Evolutionary conservation across 2,113 vertebrate genomes (phyloP), one percentile per base, ranked within the genome.

Genomic region (Pandion haliaetus): DNA sequence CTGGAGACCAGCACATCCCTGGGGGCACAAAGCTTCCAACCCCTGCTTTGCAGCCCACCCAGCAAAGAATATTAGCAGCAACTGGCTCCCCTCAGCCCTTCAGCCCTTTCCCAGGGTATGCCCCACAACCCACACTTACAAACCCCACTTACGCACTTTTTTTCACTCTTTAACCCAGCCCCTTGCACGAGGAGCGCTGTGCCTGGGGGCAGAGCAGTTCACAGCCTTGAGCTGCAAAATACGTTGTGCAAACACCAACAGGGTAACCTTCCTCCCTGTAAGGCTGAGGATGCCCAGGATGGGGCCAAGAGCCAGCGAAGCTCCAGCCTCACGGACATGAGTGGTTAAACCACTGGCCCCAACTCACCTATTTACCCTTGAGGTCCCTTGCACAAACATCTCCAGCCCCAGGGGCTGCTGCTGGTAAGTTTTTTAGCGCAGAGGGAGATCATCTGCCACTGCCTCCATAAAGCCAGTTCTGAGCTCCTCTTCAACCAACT

Each of bases 201-300:
- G 57, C 47, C 40, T 58, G 71, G 11, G 20, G 29, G 11, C 36
- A 71, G 67, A 54, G 66, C 66, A 18, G 28, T 20, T 93, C 5
- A 1, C 58, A 80, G 65, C 47, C 52, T 40, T 16, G 25, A 71
- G 58, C 88, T 82, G 59, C 70, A 44, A 34, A 81, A 84, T 9
- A 38, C 24, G 34, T 50, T 28, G 26, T 66, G 61, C 70, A 57
- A 73, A 74, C 0, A 2, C 69, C 42, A 23, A 6, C 1, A 0
- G 34, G 9, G 28, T 28, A 2, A 54, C 25, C 38, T 86, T 71
- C 66, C 17, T 44, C 8, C 59, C 34, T 2, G 3, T 24, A 50
- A 36, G 17, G 2, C 3, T 0, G 1, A 72, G 45, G 52, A 44
- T 28, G 40, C 40, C 67, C 2, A 0, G 44, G 50, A 59, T 23